Evolutionary conservation across 2,797 vertebrate species (phyloP).

Genomic region (Toxotes lorentzi): DNA sequence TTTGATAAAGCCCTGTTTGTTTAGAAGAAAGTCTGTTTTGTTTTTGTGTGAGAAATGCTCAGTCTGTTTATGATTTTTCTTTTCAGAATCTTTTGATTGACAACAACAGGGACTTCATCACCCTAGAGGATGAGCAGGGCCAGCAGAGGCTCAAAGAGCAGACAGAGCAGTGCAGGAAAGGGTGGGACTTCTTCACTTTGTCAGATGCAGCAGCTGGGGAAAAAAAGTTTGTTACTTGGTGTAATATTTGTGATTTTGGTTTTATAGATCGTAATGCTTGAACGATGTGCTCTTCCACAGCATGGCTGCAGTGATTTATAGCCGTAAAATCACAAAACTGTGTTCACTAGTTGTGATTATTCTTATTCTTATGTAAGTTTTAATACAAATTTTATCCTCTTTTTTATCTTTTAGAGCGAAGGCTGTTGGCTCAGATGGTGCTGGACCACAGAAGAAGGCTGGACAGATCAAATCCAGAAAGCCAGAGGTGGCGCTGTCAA

Average conservation of each 20-base stretch:
- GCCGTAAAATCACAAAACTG: background rate
- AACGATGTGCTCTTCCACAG: background rate
- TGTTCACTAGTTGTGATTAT: background rate
- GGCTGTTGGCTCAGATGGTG: slow-evolving; percentile 35
- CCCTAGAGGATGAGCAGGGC: slow-evolving; percentile 78
- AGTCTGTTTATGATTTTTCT: slow-evolving; percentile 12
- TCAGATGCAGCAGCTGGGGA: slow-evolving; percentile 5
- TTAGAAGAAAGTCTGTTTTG: background rate
- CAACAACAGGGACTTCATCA: slow-evolving; percentile 83
- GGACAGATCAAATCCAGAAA: slow-evolving; percentile 79
- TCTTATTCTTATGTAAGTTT: slow-evolving; percentile 2
- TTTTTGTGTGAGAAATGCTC: background rate
- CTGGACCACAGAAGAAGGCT: slow-evolving; percentile 65
- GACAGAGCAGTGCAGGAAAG: slow-evolving; percentile 77
- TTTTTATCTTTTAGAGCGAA: slow-evolving; percentile 66
- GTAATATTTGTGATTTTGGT: background rate
- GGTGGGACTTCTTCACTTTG: slow-evolving; percentile 61
- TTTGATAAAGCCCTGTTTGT: background rate
- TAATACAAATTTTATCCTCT: background rate
- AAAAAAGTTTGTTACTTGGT: background rate
- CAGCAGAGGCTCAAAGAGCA: slow-evolving; percentile 82
- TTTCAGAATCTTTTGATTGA: slow-evolving; percentile 86
- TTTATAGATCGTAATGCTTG: background rate
- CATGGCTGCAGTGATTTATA: background rate
- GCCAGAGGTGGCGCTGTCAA: slow-evolving; percentile 87